phyloP scores from a whole-genome alignment of 2,888 invertebrate species.

The Augochlorella aurata region DNA sequence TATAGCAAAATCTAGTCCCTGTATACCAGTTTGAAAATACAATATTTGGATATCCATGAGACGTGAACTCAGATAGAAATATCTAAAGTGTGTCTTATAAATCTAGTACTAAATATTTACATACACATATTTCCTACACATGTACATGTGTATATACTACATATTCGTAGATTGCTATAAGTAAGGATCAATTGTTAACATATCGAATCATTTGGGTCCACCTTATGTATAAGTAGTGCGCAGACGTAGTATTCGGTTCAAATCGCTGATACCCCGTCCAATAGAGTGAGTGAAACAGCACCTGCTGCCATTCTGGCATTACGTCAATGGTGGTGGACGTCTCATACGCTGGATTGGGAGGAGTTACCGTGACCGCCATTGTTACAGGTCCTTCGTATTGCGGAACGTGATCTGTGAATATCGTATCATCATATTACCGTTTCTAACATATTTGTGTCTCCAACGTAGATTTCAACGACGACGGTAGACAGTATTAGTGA shows the following conservation, averaged over 20 bases:
- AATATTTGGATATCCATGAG: not conserved
- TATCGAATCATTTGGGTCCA: not conserved
- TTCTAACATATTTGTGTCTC: constrained; percentile 41
- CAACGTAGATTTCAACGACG: constrained; percentile 31
- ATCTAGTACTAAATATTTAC: not conserved
- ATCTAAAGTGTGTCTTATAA: not conserved
- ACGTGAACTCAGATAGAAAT: constrained; percentile 28
- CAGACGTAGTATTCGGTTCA: constrained; percentile 45
- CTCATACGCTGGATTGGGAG: constrained; percentile 76
- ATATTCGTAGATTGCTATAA: not conserved
- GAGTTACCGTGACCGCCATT: constrained; percentile 79
- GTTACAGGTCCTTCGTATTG: constrained; percentile 72
- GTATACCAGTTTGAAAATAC: constrained; percentile 11
- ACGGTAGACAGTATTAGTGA: constrained; percentile 46
- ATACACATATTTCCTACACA: too few species aligned
- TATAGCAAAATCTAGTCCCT: too few species aligned
- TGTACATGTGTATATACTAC: too few species aligned
- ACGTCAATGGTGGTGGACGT: constrained; percentile 78
- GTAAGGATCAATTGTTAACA: not conserved
- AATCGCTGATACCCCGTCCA: constrained; percentile 51
- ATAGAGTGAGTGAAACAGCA: constrained; percentile 66
- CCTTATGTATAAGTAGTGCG: constrained; percentile 38
- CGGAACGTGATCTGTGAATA: constrained; percentile 65
- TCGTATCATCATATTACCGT: constrained; percentile 48
- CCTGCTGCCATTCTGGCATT: constrained; percentile 78